Evolutionary conservation across 1,140 invertebrate species (phyloP).

Genomic region (Procambarus clarkii): DNA sequence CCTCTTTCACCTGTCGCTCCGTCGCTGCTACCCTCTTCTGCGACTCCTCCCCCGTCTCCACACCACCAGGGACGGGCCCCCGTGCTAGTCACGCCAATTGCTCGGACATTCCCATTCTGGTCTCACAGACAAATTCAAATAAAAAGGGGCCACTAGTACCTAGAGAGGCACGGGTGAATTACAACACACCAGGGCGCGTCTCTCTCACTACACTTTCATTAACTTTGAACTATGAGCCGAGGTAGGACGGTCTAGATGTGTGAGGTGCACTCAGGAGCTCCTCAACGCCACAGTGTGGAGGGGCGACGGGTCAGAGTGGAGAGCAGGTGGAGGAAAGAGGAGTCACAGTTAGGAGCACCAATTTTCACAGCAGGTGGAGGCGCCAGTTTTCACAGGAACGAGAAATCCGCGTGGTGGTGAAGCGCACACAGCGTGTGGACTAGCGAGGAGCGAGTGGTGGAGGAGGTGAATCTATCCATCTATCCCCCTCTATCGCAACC

Average conservation of each 20-base stretch:
- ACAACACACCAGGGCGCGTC: neutral
- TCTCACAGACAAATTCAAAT: neutral
- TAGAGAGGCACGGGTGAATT: neutral
- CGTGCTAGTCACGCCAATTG: slow-evolving; percentile 8
- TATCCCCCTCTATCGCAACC: neutral
- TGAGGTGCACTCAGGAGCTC: neutral
- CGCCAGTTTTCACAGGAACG: too few relatives aligned
- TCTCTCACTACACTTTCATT: neutral
- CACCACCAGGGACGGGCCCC: neutral
- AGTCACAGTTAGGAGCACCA: too few relatives aligned
- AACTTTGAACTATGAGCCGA: neutral
- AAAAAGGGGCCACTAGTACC: neutral
- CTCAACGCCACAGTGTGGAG: neutral
- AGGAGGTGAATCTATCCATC: too few relatives aligned
- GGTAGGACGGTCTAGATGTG: neutral
- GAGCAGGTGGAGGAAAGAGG: too few relatives aligned
- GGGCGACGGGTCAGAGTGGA: neutral
- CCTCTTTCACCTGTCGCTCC: neutral
- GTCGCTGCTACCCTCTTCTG: neutral
- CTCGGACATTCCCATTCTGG: neutral
- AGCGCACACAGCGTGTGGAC: neutral
- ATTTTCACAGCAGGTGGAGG: too few relatives aligned
- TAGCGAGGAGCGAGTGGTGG: neutral
- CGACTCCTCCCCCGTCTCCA: neutral
- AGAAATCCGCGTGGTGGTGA: neutral